phyloP scores from a whole-genome alignment of 2,888 invertebrate species.

The Pristionchus arcanus region DNA sequence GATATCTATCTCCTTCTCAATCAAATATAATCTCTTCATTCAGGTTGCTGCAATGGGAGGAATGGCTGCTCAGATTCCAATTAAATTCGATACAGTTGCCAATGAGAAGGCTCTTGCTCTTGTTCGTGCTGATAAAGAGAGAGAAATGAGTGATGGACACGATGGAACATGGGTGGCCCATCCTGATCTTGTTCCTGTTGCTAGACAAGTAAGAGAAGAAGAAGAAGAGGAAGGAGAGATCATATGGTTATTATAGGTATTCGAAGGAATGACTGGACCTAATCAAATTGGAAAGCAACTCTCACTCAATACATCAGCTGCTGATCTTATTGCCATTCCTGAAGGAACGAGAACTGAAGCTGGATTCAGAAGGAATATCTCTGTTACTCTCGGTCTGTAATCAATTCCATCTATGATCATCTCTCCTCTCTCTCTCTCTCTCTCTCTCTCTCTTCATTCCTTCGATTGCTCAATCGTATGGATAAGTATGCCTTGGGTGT shows the following conservation, averaged over 20 bases:
- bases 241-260: slow-evolving; percentile 36
- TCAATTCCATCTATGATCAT: background rate
- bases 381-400: slow-evolving; percentile 82
- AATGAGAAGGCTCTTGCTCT: slow-evolving; percentile 73
- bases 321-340: slow-evolving; percentile 81
- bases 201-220: slow-evolving; percentile 63
- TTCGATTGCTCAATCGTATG: slow-evolving; percentile 13
- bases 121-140: slow-evolving; percentile 79
- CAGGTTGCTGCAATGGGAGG: slow-evolving; percentile 78
- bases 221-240: background rate
- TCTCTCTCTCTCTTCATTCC: background rate
- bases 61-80: slow-evolving; percentile 84
- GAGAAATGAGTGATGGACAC: slow-evolving; percentile 81
- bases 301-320: slow-evolving; percentile 55
- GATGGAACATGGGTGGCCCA: slow-evolving; percentile 88
- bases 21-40: slow-evolving; percentile 67
- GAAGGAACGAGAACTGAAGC: slow-evolving; percentile 84
- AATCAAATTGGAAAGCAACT: slow-evolving; percentile 76
- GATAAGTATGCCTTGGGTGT: background rate
- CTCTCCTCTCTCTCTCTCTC: background rate
- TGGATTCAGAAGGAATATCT: slow-evolving; percentile 85
- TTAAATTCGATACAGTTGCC: slow-evolving; percentile 77
- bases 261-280: slow-evolving; percentile 65
- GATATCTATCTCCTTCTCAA: background rate
- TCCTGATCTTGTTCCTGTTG: slow-evolving; percentile 83